These are phyloP conservation scores for Cephus nigrinus DNA, from an alignment of 2,888 invertebrate genomes.

Conservation along the genomic window DNA sequence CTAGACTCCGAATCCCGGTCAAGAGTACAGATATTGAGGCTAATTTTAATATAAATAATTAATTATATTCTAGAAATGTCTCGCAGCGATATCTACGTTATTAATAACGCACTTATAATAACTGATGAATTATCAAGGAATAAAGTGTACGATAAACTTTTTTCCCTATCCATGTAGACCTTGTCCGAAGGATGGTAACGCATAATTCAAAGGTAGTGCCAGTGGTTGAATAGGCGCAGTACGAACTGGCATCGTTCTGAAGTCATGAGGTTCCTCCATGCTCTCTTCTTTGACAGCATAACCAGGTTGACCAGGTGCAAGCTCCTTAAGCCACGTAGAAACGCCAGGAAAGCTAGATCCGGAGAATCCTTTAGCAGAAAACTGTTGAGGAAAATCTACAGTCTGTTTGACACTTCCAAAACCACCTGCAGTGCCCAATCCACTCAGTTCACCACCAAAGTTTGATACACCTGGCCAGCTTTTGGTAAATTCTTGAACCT, in stretches of 20 bases:
- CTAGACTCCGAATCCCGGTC: neutral
- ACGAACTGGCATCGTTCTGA: constrained; percentile 39
- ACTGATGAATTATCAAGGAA: too few relatives aligned
- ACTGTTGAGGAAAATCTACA: neutral
- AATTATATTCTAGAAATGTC: neutral
- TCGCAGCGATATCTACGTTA: neutral
- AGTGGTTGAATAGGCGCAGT: constrained; percentile 20
- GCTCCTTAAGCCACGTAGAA: neutral
- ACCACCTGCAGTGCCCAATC: neutral
- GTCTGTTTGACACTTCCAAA: constrained; percentile 6
- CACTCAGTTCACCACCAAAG: neutral
- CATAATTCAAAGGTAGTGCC: neutral
- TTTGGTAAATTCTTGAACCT: constrained; percentile 52
- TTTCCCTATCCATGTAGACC: neutral
- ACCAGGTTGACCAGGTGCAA: constrained; percentile 31
- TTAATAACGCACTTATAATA: neutral
- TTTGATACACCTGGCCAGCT: constrained; percentile 45
- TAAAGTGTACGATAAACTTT: neutral
- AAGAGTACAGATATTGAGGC: neutral
- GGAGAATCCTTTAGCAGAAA: neutral
- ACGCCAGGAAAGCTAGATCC: constrained; percentile 11
- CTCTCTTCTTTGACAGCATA: constrained; percentile 53
- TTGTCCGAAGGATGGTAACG: neutral
- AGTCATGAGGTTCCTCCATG: constrained; percentile 42
- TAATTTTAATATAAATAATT: neutral